A percentile compares a stretch with the other conserved stretches of the same genome.
Conservation (phyloP, 2,888 invertebrate genomes). For the Eristalinus aeneus region DNA sequence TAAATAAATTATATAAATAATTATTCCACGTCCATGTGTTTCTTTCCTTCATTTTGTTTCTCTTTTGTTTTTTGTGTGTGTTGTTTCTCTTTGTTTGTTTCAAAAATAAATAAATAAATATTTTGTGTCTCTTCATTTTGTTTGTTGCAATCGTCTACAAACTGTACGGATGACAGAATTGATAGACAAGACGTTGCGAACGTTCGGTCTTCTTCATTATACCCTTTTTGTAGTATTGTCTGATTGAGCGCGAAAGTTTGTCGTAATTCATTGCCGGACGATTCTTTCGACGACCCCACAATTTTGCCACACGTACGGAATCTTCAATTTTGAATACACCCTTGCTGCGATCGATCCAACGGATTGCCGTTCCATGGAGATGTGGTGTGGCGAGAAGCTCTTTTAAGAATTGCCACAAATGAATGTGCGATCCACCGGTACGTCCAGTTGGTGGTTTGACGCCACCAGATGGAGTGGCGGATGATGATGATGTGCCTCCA, state of each 20-base stretch:
- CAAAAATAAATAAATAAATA: constrained; percentile 67
- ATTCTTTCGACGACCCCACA: constrained; percentile 99
- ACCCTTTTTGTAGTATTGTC: constrained; percentile 99
- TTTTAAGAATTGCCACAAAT: constrained; percentile 99
- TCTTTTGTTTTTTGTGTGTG: not conserved
- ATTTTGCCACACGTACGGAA: constrained; percentile 96
- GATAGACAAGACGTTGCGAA: constrained; percentile 98
- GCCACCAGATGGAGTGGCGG: constrained; percentile 72
- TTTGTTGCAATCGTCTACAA: constrained; percentile 83
- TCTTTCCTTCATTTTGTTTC: constrained; percentile 1
- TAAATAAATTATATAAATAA: constrained; percentile 69
- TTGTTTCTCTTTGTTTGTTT: constrained; percentile 27
- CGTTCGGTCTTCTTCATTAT: constrained; percentile 99
- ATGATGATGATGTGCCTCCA: constrained; percentile 52
- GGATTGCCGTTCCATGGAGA: constrained; percentile 95
- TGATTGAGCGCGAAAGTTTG: constrained; percentile 97
- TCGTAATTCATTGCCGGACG: constrained; percentile 99
- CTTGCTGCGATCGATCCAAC: constrained; percentile 96
- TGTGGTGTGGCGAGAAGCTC: constrained; percentile 95
- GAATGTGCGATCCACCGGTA: constrained; percentile 93
- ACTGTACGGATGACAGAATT: constrained; percentile 97
- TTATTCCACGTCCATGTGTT: constrained; percentile 8
- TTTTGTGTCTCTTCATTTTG: constrained; percentile 17
- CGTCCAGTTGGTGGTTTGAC: constrained; percentile 72
- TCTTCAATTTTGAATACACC: constrained; percentile 99